These are phyloP conservation scores for Rhynchomys soricoides DNA, from an alignment of 2,113 vertebrate species.

Conservation along the genomic window DNA sequence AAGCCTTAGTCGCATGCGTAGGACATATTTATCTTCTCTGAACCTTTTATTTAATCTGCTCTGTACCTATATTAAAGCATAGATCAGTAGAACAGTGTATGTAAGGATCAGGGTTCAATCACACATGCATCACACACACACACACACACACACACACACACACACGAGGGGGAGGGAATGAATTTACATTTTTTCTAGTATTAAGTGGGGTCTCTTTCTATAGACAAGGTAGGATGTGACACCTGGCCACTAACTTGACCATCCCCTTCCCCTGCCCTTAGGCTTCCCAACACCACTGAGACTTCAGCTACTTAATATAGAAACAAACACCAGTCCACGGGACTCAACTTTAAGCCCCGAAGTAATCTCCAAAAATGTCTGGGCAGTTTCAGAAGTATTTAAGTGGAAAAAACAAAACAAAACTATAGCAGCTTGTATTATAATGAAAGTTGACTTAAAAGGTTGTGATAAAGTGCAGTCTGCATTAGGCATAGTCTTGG, in stretches of 20 bases:
- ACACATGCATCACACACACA: too few relatives aligned
- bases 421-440: background rate
- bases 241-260: background rate
- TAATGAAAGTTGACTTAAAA: background rate
- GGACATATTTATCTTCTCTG: background rate
- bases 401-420: background rate
- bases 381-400: background rate
- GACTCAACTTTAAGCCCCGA: background rate
- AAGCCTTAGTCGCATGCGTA: slow-evolving; percentile 37
- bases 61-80: background rate
- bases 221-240: background rate
- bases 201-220: background rate
- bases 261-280: background rate
- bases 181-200: background rate
- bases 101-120: background rate
- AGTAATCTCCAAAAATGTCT: background rate
- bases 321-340: background rate
- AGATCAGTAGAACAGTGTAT: background rate
- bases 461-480: background rate
- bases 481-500: background rate
- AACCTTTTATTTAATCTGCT: background rate
- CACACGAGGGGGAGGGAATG: background rate
- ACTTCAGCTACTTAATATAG: background rate
- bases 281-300: background rate
- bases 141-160: too few relatives aligned